phyloP scores from a whole-genome alignment of 2,888 invertebrate genomes.

The Teleogryllus oceanicus region DNA sequence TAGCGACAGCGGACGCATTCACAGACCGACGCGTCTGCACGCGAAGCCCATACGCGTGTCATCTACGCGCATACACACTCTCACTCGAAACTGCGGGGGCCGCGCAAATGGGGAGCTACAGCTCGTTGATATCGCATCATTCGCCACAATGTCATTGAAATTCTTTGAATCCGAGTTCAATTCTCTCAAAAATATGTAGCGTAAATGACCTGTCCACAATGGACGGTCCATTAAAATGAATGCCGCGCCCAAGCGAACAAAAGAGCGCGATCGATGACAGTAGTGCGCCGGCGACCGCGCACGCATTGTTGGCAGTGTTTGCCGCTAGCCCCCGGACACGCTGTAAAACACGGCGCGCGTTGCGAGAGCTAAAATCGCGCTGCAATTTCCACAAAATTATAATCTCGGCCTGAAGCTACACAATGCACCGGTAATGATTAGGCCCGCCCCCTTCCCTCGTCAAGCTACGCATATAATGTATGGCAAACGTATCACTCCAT shows the following conservation, averaged over 20 bases:
- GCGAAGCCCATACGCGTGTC: background rate
- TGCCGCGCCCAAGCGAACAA: background rate
- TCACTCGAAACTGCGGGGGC: background rate
- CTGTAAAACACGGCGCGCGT: background rate
- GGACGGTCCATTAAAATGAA: background rate
- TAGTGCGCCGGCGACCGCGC: background rate
- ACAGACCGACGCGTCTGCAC: background rate
- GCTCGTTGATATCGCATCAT: background rate
- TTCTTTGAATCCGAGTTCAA: background rate
- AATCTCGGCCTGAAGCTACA: background rate
- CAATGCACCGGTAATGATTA: constrained; percentile 1
- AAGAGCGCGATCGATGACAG: background rate
- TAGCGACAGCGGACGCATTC: too few relatives aligned
- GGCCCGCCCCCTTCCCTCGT: background rate
- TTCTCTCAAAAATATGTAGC: background rate
- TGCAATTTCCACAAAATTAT: background rate
- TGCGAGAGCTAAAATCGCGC: background rate
- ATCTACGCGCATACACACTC: background rate
- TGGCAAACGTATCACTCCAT: constrained; percentile 18
- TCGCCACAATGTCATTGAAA: background rate
- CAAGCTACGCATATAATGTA: background rate
- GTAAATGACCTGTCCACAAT: background rate
- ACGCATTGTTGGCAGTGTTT: background rate
- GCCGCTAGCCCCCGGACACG: too few relatives aligned
- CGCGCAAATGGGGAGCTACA: background rate